A percentile compares a stretch with the other conserved stretches of the same genome.
Evolutionary conservation across 2,888 invertebrate species (phyloP).

Genomic region (Sesia apiformis): DNA sequence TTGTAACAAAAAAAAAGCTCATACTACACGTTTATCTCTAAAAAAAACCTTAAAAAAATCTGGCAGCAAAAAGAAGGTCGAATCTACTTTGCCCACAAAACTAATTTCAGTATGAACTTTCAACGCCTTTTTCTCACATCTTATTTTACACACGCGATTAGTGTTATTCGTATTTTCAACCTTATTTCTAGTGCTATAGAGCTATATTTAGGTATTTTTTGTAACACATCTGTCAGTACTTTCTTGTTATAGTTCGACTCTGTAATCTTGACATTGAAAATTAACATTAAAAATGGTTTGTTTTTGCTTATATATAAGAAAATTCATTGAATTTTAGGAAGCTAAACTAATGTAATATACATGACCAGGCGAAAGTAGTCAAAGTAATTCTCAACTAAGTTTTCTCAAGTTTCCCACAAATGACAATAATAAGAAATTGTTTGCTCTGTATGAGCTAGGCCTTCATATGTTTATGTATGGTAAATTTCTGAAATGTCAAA

Average conservation of each 20-base stretch:
- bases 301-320: too few species aligned
- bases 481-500: background rate
- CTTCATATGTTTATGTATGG: too few species aligned
- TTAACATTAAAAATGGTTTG: background rate
- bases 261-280: constrained; percentile 5
- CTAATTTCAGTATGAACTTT: background rate
- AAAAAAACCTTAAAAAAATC: background rate
- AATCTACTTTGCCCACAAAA: background rate
- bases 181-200: background rate
- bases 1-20: too few species aligned
- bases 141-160: background rate
- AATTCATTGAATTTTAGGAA: too few species aligned
- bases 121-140: background rate
- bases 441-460: too few species aligned
- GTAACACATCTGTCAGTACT: background rate
- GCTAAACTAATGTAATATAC: too few species aligned
- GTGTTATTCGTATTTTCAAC: background rate
- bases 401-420: too few species aligned
- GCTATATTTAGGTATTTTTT: background rate
- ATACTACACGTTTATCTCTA: too few species aligned
- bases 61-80: background rate
- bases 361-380: too few species aligned
- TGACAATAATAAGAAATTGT: too few species aligned
- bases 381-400: too few species aligned
- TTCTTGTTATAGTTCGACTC: background rate